Evolutionary conservation across 2,888 invertebrate genomes (phyloP), one percentile per base, ranked within the genome.

Genomic region (Phasia obesa): DNA sequence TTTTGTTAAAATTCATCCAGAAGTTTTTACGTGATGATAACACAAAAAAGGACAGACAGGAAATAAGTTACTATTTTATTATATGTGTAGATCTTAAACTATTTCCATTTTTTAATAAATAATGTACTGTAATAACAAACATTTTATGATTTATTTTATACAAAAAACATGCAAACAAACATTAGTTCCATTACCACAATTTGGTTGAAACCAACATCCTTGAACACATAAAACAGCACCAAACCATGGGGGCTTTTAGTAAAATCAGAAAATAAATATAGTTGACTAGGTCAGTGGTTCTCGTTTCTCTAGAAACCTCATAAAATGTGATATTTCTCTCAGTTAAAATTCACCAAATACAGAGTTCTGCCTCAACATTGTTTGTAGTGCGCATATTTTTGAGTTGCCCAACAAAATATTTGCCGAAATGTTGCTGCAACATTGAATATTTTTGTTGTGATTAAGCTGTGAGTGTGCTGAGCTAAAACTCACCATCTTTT

Each of bases 271-370:
- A 51, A 44, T 4, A 15, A 65, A 70, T 65, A 65, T 70, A 75
- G 78, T 83, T 83, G 83, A 83, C 75, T 83, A 83, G 83, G 83
- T 83, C 83, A 83, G 83, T 83, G 75, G 83, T 75, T 57, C 57
- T 75, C 25, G 25, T 51, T 44, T 17, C 49, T 38, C 4, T 0
- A 2, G 23, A 25, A 49, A 17, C 38, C 38, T 65, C 15, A 23
- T 15, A 13, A 9, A 59, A 11, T 51, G 23, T 31, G 1, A 19
- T n/a, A 42, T 23, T n/a, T 60, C 59, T 57, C 76, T 25, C 76
- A 51, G 49, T 42, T 53, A 4, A 7, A 15, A 19, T 60, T 67
- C 25, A 25, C 31, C 19, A 23, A 13, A 55, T 6, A 23, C 65
- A 65, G 65, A 57, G 57, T 19, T 47, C 4, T 57, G n/a, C 19